These are phyloP conservation scores for Falco biarmicus DNA, from an alignment of 2,797 vertebrate genomes.

Conservation along the genomic window DNA sequence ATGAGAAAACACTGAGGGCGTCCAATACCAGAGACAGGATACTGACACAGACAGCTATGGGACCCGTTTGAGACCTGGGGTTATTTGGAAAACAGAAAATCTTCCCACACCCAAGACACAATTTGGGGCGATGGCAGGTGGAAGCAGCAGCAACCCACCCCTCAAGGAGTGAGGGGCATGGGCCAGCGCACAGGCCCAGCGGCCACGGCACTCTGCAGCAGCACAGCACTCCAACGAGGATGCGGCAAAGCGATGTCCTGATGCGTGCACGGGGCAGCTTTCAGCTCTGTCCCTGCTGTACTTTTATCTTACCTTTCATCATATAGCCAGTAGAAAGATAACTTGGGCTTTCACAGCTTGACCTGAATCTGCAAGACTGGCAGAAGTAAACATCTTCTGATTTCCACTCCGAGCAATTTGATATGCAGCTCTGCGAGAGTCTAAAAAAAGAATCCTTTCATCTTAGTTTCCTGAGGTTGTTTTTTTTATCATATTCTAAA, in stretches of 20 bases:
- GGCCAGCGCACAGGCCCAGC: neutral
- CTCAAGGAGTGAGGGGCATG: accelerated
- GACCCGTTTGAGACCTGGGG: too few relatives aligned
- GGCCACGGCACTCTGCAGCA: accelerated
- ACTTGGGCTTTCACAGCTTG: constrained; percentile 32
- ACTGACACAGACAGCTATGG: accelerated
- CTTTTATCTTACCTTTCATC: constrained; percentile 13
- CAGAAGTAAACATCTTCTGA: constrained; percentile 34
- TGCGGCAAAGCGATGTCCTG: accelerated
- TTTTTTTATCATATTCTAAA: constrained; percentile 23
- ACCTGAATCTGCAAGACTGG: constrained; percentile 28
- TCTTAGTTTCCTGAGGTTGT: neutral
- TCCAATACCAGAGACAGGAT: neutral
- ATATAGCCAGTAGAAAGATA: neutral
- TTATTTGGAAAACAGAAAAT: accelerated
- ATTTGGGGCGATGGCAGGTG: neutral
- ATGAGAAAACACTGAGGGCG: neutral
- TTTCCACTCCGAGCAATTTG: neutral
- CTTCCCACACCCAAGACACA: accelerated
- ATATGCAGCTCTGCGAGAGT: constrained; percentile 37
- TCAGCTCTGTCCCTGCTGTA: neutral
- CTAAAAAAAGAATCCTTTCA: constrained; percentile 58
- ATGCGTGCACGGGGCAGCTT: neutral
- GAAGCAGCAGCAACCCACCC: accelerated
- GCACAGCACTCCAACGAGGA: accelerated